These are phyloP conservation scores for Cotesia glomerata DNA, from an alignment of 1,140 invertebrate genomes.

Conservation along the genomic window DNA sequence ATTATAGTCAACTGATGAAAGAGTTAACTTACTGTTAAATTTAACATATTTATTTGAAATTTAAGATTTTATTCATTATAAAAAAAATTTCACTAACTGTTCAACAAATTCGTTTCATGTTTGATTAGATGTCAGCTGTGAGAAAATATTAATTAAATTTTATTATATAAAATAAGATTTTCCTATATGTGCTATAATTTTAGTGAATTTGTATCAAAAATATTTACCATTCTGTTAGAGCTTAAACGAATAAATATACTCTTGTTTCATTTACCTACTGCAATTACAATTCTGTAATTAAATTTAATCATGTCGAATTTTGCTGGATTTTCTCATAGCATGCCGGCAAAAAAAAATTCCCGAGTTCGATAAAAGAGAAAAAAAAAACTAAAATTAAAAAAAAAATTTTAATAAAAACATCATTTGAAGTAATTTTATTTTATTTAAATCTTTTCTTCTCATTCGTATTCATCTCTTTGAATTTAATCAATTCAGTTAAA, in stretches of 20 bases:
- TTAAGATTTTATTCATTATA: neutral
- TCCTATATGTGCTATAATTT: neutral
- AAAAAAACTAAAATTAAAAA: neutral
- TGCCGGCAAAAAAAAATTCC: no score
- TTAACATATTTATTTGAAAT: no score
- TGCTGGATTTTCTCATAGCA: neutral
- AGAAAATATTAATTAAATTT: no score
- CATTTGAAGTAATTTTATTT: slow-evolving; percentile 7
- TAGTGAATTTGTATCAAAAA: neutral
- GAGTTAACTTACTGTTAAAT: no score
- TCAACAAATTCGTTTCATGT: no score
- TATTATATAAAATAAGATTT: no score
- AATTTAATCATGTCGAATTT: slow-evolving; percentile 16
- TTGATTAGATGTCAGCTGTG: no score
- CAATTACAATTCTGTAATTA: slow-evolving; percentile 28
- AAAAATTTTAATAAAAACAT: slow-evolving; percentile 5
- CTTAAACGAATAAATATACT: slow-evolving; percentile 17
- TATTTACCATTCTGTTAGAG: neutral
- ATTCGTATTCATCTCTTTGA: slow-evolving; percentile 1
- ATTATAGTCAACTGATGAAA: no score
- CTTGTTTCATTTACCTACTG: slow-evolving; percentile 7
- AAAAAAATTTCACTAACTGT: no score
- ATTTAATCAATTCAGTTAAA: no score
- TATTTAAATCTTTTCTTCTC: neutral
- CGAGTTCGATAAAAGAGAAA: neutral